These are phyloP conservation scores for Pelobates fuscus DNA, from an alignment of 2,113 vertebrate species.

Conservation along the genomic window DNA sequence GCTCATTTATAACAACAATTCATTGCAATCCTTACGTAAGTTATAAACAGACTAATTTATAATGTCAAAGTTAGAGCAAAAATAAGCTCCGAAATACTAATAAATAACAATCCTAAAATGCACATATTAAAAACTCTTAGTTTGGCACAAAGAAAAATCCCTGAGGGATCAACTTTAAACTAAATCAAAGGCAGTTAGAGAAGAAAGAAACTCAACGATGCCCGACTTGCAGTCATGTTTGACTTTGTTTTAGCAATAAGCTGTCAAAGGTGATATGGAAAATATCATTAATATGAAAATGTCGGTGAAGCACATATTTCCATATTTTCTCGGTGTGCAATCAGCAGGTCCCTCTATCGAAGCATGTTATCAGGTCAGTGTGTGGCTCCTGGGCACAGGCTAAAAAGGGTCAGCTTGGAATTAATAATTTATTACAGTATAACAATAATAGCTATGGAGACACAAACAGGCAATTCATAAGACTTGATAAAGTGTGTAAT, in stretches of 20 bases:
- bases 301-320: too few species aligned
- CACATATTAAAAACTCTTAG: constrained; percentile 23
- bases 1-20: constrained; percentile 34
- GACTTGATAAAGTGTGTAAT: too few species aligned
- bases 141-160: constrained; percentile 25
- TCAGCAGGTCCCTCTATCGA: too few species aligned
- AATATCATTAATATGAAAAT: constrained; percentile 6
- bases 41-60: constrained; percentile 27
- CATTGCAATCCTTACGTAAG: constrained; percentile 43
- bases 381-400: too few species aligned
- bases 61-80: constrained; percentile 27
- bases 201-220: constrained; percentile 19
- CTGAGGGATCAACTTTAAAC: constrained; percentile 35
- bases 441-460: too few species aligned
- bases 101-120: constrained; percentile 41
- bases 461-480: too few species aligned
- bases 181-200: constrained; percentile 18
- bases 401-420: too few species aligned
- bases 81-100: constrained; percentile 39
- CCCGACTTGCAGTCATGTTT: constrained; percentile 20
- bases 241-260: constrained; percentile 31
- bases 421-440: too few species aligned
- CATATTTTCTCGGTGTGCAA: too few species aligned
- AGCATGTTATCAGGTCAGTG: too few species aligned
- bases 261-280: constrained; percentile 38